Evolutionary conservation across 2,113 vertebrate species (phyloP).

Genomic region (Rhodinocichla rosea): DNA sequence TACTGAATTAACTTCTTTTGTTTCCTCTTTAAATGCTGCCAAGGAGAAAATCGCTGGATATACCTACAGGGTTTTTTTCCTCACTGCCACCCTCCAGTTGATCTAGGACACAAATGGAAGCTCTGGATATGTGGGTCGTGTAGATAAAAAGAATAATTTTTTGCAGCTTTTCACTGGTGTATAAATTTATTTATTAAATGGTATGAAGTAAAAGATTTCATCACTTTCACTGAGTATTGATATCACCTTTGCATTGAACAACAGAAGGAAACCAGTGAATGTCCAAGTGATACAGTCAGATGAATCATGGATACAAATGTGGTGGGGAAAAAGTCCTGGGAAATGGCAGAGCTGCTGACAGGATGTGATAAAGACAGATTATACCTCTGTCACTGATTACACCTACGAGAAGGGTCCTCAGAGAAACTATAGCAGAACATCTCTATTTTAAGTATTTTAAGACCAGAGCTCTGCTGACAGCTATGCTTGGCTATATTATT

Average conservation of each 20-base stretch:
- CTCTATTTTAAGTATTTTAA: not conserved
- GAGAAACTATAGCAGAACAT: not conserved
- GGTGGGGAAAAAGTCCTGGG: not conserved
- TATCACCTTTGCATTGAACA: not conserved
- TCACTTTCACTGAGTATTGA: not conserved
- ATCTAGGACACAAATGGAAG: not conserved
- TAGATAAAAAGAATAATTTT: not conserved
- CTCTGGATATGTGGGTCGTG: not conserved
- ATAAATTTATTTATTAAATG: not conserved
- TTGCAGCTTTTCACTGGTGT: not conserved
- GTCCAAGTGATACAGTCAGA: not conserved
- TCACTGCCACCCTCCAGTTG: not conserved
- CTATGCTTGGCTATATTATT: not conserved
- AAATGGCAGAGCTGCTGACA: not conserved
- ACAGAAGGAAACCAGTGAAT: not conserved
- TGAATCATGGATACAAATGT: not conserved
- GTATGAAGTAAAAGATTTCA: not conserved
- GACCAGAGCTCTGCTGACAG: not conserved
- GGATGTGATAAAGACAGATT: not conserved
- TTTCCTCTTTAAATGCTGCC: not conserved
- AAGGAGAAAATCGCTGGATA: not conserved
- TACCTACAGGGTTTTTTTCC: not conserved
- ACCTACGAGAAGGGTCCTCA: accelerated
- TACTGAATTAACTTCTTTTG: not conserved
- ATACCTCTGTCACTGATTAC: not conserved